phyloP scores from a whole-genome alignment of 2,888 invertebrate species.

The Brachyptera risi region DNA sequence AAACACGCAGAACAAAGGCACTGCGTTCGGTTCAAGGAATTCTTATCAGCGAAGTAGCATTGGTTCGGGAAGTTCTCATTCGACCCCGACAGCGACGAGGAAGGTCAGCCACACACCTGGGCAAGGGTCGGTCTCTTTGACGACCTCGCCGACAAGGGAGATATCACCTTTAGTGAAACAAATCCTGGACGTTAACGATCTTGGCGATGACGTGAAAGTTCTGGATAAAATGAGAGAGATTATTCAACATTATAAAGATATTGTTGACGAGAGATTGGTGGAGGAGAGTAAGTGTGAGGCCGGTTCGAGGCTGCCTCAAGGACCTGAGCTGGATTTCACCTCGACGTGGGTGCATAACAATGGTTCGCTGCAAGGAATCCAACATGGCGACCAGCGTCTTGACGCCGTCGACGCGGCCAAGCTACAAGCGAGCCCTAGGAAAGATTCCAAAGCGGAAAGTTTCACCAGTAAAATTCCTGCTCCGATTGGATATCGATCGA shows the following conservation, averaged over 20 bases:
- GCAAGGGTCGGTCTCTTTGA: conserved; percentile 48
- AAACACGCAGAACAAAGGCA: conserved; percentile 36
- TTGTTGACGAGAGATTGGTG: conserved; percentile 35
- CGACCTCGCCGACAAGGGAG: conserved; percentile 59
- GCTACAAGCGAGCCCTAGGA: conserved; percentile 47
- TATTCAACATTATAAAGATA: conserved; percentile 53
- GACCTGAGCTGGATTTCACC: conserved; percentile 53
- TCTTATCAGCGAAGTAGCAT: conserved; percentile 28
- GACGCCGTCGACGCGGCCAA: conserved; percentile 27
- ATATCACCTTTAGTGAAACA: conserved; percentile 64
- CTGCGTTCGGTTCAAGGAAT: conserved; percentile 25
- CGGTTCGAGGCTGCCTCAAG: conserved; percentile 24
- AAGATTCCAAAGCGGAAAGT: conserved; percentile 50
- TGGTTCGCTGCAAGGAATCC: conserved; percentile 54
- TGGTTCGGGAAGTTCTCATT: conserved; percentile 22
- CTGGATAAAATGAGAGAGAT: conserved; percentile 70
- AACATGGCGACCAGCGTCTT: conserved; percentile 38
- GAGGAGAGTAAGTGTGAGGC: conserved; percentile 34
- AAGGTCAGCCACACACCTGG: conserved; percentile 27
- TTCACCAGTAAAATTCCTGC: conserved; percentile 51
- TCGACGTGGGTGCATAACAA: conserved; percentile 70
- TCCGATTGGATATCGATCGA: conserved; percentile 41
- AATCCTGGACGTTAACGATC: conserved; percentile 59
- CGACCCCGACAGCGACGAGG: conserved; percentile 25
- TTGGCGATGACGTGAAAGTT: conserved; percentile 69